phyloP scores from a whole-genome alignment of 2,113 vertebrate species.

The Choloepus hoffmanni region DNA sequence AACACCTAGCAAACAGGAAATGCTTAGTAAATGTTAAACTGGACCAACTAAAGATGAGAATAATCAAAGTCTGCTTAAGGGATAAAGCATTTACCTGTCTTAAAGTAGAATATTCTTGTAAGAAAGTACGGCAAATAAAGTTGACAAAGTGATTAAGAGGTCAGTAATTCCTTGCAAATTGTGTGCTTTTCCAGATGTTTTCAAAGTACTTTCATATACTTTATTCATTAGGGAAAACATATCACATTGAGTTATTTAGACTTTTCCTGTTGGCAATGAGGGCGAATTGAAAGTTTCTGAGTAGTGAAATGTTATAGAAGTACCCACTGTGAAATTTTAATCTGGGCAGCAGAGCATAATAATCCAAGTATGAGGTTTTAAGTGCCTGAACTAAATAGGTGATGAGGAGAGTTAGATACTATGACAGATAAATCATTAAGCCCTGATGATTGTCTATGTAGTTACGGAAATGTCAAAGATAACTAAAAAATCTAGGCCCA shows the following conservation, averaged over 20 bases:
- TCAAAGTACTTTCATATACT: not conserved
- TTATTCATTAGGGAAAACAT: not conserved
- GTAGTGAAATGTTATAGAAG: not conserved
- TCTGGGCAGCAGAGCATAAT: not conserved
- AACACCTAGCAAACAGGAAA: not conserved
- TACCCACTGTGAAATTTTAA: not conserved
- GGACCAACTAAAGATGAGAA: slow-evolving; percentile 1
- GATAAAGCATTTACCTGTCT: not conserved
- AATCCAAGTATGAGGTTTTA: not conserved
- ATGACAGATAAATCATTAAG: not conserved
- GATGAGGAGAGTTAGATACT: not conserved
- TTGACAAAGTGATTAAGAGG: not conserved
- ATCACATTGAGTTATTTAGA: not conserved
- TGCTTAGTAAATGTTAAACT: not conserved
- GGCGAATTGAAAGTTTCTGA: not conserved
- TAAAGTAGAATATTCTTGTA: not conserved
- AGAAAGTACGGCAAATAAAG: slow-evolving; percentile 26
- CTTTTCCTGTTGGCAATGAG: not conserved
- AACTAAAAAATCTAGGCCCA: not conserved
- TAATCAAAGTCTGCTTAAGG: not conserved
- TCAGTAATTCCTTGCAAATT: not conserved
- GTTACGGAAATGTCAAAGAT: not conserved
- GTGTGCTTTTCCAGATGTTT: not conserved
- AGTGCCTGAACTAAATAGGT: not conserved
- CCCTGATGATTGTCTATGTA: not conserved